Conservation (phyloP, 2,797 vertebrate species). For the Smutsia temminckii region DNA sequence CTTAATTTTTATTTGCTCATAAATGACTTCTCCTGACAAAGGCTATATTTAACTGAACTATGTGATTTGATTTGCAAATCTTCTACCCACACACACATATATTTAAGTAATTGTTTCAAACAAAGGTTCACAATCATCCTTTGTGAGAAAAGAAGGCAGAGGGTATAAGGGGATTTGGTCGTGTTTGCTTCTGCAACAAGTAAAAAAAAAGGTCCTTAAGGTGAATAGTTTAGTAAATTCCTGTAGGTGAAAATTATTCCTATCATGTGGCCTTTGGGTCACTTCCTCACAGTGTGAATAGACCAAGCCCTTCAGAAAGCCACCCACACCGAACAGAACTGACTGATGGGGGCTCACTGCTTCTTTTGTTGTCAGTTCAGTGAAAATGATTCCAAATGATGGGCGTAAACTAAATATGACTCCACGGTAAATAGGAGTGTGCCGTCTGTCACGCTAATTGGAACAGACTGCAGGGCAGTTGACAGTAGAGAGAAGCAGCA, state of each 20-base stretch:
- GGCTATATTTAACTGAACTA: constrained; percentile 65
- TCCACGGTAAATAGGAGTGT: background rate
- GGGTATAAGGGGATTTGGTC: background rate
- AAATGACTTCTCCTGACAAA: constrained; percentile 62
- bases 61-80: constrained; percentile 67
- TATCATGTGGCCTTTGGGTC: background rate
- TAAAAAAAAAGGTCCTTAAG: background rate
- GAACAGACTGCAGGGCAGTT: background rate
- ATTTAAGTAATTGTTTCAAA: constrained; percentile 66
- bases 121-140: constrained; percentile 46
- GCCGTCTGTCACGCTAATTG: background rate
- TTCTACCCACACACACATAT: constrained; percentile 27
- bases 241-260: background rate
- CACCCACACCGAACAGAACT: background rate
- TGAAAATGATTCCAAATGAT: background rate
- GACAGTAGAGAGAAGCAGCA: background rate
- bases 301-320: constrained; percentile 31
- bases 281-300: background rate
- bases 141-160: constrained; percentile 2
- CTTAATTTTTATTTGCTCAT: constrained; percentile 59
- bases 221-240: background rate
- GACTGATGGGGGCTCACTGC: background rate
- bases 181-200: background rate
- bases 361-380: background rate
- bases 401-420: background rate